Conservation (phyloP, 2,113 vertebrate species). For the Tragulus kanchil region DNA sequence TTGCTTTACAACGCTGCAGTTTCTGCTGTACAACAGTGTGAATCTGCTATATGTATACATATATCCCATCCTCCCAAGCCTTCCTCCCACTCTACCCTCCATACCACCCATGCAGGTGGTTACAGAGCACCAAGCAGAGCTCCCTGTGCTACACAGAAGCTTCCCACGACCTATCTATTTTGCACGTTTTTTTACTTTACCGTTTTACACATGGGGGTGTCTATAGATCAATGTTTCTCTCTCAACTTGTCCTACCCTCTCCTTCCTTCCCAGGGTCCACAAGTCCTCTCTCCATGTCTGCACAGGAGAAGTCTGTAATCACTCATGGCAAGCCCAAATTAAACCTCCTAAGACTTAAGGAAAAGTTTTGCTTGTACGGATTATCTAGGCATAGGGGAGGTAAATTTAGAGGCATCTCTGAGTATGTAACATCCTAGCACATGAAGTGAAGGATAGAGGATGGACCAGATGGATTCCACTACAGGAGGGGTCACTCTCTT, state of each 20-base stretch:
- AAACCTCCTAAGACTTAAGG: not conserved
- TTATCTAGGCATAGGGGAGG: not conserved
- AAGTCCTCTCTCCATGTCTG: not conserved
- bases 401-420: not conserved
- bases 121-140: not conserved
- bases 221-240: not conserved
- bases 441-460: accelerated
- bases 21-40: not conserved
- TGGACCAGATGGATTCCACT: not conserved
- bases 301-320: not conserved
- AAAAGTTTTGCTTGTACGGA: not conserved
- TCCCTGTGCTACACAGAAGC: not conserved
- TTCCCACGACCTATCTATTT: not conserved
- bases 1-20: not conserved
- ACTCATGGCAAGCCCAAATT: not conserved
- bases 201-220: not conserved
- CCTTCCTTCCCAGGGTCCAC: not conserved
- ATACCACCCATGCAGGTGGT: not conserved
- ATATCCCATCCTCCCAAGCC: not conserved
- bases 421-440: not conserved
- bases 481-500: not conserved
- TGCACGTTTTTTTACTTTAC: not conserved
- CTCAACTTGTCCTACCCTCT: not conserved
- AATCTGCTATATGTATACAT: too few relatives aligned
- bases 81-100: not conserved